phyloP scores from a whole-genome alignment of 2,113 vertebrate species.

The Chloropsis cyanopogon region DNA sequence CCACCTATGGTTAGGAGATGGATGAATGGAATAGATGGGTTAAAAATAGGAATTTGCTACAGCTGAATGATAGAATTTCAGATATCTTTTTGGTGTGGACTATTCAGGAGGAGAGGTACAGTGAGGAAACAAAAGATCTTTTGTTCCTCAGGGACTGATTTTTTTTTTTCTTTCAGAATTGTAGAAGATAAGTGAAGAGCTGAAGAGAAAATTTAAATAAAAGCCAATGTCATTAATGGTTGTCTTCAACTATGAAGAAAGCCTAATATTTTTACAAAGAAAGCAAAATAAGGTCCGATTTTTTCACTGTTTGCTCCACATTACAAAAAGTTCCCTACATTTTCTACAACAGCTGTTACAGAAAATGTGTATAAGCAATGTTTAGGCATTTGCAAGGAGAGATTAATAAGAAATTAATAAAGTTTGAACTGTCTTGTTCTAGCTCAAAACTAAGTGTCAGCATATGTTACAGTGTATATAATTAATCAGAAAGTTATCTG shows the following conservation, averaged over 20 bases:
- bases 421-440: not conserved
- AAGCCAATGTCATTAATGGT: not conserved
- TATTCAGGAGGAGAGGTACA: not conserved
- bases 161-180: not conserved
- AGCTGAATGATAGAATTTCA: not conserved
- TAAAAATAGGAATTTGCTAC: not conserved
- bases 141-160: not conserved
- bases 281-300: not conserved
- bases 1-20: not conserved
- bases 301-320: not conserved
- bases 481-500: not conserved
- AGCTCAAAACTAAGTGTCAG: not conserved
- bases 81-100: not conserved
- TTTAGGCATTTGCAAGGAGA: not conserved
- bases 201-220: not conserved
- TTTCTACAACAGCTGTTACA: not conserved
- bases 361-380: not conserved
- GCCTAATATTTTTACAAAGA: not conserved
- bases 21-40: not conserved
- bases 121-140: not conserved
- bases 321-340: not conserved
- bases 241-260: not conserved
- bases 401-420: not conserved
- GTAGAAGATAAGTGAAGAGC: rapidly evolving
- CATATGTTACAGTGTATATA: not conserved